Percentiles rank a stretch among this genome's conserved stretches.
These are phyloP conservation scores for Sisor rabdophorus DNA, from an alignment of 2,113 vertebrate genomes.

Conservation along the genomic window DNA sequence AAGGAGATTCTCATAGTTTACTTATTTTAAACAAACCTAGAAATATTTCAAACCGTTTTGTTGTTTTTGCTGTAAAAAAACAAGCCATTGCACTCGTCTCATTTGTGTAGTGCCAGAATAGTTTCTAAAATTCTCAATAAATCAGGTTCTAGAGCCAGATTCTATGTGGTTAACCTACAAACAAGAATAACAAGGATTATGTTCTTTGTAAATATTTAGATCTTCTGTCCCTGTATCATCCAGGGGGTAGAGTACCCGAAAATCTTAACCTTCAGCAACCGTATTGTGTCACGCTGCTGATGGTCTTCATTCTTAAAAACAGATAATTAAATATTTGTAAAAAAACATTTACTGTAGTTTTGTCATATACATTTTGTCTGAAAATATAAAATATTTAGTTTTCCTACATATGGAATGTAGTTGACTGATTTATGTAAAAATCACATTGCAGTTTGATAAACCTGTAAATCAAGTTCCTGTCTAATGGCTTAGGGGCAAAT, in stretches of 20 bases:
- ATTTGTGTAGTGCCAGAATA: neutral
- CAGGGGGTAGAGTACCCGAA: neutral
- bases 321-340: neutral
- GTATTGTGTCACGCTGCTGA: neutral
- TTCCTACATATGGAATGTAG: neutral
- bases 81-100: neutral
- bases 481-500: neutral
- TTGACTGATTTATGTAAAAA: neutral
- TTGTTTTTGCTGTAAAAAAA: neutral
- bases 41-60: no score
- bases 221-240: neutral
- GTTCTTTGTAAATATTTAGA: no score
- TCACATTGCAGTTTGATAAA: neutral
- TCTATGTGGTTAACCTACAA: no score
- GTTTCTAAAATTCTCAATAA: neutral
- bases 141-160: no score
- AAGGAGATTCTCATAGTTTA: no score
- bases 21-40: no score
- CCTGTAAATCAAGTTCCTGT: slow-evolving; percentile 20
- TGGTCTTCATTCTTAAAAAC: neutral
- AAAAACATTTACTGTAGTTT: neutral
- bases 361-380: neutral
- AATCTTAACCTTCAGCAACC: neutral
- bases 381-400: neutral
- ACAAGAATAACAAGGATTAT: no score